Conservation (phyloP, 2,888 invertebrate species). For the Lasius fuliginosus region DNA sequence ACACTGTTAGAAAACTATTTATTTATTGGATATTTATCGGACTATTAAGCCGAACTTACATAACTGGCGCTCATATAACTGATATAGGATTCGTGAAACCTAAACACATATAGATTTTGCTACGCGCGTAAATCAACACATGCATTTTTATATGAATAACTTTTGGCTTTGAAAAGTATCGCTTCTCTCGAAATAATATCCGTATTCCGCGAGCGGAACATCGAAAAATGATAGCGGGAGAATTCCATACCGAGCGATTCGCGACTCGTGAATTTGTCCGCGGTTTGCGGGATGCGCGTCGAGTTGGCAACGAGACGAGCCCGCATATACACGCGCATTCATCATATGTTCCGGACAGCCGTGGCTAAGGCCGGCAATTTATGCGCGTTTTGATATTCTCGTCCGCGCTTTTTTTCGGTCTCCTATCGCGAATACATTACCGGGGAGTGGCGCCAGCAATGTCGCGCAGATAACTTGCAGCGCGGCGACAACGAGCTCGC, state of each 20-base stretch:
- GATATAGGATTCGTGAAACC: background rate
- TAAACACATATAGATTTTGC: background rate
- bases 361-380: constrained; percentile 75
- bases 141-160: background rate
- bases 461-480: constrained; percentile 63
- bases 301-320: constrained; percentile 63
- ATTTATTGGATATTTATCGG: too few species aligned
- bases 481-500: constrained; percentile 66
- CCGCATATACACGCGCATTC: constrained; percentile 66
- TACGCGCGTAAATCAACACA: background rate
- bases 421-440: constrained; percentile 80
- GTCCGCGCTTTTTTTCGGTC: constrained; percentile 69
- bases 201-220: constrained; percentile 26
- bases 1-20: background rate
- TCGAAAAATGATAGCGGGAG: background rate
- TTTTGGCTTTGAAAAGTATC: background rate
- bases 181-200: background rate
- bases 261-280: constrained; percentile 58
- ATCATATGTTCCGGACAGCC: constrained; percentile 72
- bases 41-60: background rate
- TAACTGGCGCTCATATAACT: background rate
- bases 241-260: constrained; percentile 54
- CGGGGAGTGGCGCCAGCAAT: constrained; percentile 55
- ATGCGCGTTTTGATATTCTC: constrained; percentile 80
- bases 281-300: constrained; percentile 50